Evolutionary conservation across 2,113 vertebrate genomes (phyloP), one percentile per base, ranked within the genome.

Genomic region (Dolichallabes microphthalmus): DNA sequence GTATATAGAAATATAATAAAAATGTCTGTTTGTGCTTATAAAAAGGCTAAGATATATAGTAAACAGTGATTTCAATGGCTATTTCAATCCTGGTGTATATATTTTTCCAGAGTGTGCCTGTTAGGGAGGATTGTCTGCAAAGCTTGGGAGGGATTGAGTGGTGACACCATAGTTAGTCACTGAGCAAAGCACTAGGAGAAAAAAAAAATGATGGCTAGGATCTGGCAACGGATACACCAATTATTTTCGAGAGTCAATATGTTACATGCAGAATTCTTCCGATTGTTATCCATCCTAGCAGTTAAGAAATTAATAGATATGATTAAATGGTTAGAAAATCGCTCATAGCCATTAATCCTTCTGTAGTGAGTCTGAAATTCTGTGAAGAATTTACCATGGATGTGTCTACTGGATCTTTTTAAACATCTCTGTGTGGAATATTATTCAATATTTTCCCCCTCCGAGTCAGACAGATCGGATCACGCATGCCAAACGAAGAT

Each of bases 61-160:
- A 45, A 60, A 45, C 45, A 79, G 66, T 81, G 81, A 84, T 82
- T 84, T 53, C 52, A 76, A 60, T 45, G 61, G 82, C 74, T 71
- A 74, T 82, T 19, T 75, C 32, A 35, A 35, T 35, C 76, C 25
- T 53, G 79, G 80, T 20, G 32, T 69, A 74, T 64, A 32, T 80
- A 45, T 84, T 53, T 64, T 20, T 52, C 74, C 32, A 45, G 64
- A 25, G 53, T 73, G 57, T n/a, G 55, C 68, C 53, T 53, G 22
- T 75, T 81, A 66, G 58, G 50, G 80, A 66, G 76, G 63, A 69
- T 86, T 80, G 92, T 93, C 91, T 90, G 87, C 85, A 74, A 80
- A 88, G 89, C 82, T 55, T 93, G 94, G 93, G 93, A 94, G 88
- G 92, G 91, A 95, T 93, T 90, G 93, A 94, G 90, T 86, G 89